Evolutionary conservation across 2,888 invertebrate genomes (phyloP), one percentile per base, ranked within the genome.

Genomic region (Ditula angustiorana): DNA sequence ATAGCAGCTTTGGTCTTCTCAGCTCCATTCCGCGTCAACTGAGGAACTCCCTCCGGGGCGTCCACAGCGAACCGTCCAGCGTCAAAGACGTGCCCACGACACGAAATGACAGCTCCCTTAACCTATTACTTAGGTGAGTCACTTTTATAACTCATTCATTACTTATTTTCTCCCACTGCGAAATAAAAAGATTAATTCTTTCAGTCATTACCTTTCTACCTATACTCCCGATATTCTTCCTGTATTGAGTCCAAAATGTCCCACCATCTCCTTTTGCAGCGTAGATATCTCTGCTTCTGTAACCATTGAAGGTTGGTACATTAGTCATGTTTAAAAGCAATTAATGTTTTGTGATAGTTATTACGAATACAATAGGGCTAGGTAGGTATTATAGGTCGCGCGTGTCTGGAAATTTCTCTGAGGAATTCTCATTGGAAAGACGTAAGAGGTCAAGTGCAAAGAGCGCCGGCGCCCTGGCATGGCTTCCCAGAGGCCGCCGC

Each of bases 1-100:
- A 88, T 74, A 92, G 90, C 76, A 91, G 93, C 58, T 83, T 82
- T 63, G 94, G 94, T 69, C 84, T 94, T 35, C 86, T 94, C 69
- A 92, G 91, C 62, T 88, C 94, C 35, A 87, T 94, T 73, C 93
- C 94, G 69, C 88, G 90, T 76, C 93, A 92, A 74, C 87, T 93
- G 72, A 85, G 93, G 69, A 86, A 89, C 67, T 93, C 94, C 47
- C 87, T 94, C 64, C 88, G 93, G 56, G 94, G 87, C 49, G 85
- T 94, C 75, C 82, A 92, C 77, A 88, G 94, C 78, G 85, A 93
- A 81, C 90, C 92, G 67, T 91, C 92, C 63, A 92, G 92, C 75
- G 91, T 92, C 69, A 92, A 92, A 75, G 92, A 90, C 71, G 88
- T 86, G 63, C 92, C 92, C 60, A 89, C 91, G 66, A 86, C 90